Evolutionary conservation across 2,797 vertebrate genomes (phyloP).

Genomic region (Melanotaenia pygmaea): DNA sequence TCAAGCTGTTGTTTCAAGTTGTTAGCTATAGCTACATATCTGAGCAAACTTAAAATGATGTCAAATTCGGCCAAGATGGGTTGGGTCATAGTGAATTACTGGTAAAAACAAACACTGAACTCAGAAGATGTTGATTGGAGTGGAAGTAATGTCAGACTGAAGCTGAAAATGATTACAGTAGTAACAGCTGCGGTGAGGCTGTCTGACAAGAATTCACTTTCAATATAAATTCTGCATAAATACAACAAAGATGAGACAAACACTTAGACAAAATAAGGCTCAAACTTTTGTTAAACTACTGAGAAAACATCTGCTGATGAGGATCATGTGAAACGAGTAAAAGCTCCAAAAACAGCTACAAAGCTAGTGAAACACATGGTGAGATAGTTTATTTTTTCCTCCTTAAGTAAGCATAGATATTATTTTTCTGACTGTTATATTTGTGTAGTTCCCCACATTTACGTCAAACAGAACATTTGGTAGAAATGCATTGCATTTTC

Average conservation of each 20-base stretch:
- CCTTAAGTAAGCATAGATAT: neutral
- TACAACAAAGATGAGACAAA: neutral
- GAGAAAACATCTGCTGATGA: neutral
- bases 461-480: conserved; percentile 43
- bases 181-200: neutral
- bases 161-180: no score
- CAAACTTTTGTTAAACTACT: neutral
- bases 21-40: neutral
- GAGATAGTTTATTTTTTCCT: no score
- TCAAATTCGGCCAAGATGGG: no score
- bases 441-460: conserved; percentile 4
- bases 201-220: neutral
- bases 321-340: neutral
- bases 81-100: neutral
- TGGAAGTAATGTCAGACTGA: neutral
- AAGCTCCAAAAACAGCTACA: neutral
- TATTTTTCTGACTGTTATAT: neutral
- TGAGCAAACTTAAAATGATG: neutral
- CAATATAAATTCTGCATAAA: neutral
- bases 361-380: no score
- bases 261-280: neutral
- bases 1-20: neutral
- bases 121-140: neutral
- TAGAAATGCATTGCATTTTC: conserved; percentile 60
- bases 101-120: neutral